Evolutionary conservation across 2,113 vertebrate species (phyloP), one percentile per base, ranked within the genome.

Genomic region (Stercorarius parasiticus): DNA sequence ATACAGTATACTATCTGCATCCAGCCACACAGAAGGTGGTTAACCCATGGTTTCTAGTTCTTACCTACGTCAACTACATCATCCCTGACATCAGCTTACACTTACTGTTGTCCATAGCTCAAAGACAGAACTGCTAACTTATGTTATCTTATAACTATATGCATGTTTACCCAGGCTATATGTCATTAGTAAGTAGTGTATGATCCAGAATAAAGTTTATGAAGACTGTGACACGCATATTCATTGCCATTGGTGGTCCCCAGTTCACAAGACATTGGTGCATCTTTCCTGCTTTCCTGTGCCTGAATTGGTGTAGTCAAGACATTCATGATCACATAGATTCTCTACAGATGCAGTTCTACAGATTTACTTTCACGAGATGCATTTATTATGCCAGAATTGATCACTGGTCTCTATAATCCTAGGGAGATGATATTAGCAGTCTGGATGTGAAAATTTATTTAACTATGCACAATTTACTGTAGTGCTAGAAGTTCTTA

Each of bases 391-490:
- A 18, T 15, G 21, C 71, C 38, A 67, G 36, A 83, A 83, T n/a
- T 74, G 42, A 47, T 72, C 64, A 40, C 4, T 0, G 0, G 25
- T 87, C 42, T 36, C 30, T 84, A 11, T 9, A 76, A 40, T 36
- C 55, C 27, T 26, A 50, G 23, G n/a, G 23, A 67, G 22, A 70
- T 86, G 5, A 49, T 65, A 82, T 43, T 81, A 34, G 32, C 34
- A 42, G 20, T n/a, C 21, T 71, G 34, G 29, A 61, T 38, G 26
- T n/a, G 38, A 86, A 91, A 64, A 77, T 45, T 94, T 17, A 71
- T 86, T 93, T 77, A 34, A 78, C 64, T 95, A n/a, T 47, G 47
- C 65, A 27, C 62, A 50, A 76, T 87, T 95, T 96, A 47, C 29
- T 70, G 13, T 64, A 86, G 62, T n/a, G 15, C 26, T 58, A 34